A percentile compares a stretch with the other conserved stretches of the same genome.
phyloP scores from a whole-genome alignment of 2,888 invertebrate species.

The Lasioglossum lativentre region DNA sequence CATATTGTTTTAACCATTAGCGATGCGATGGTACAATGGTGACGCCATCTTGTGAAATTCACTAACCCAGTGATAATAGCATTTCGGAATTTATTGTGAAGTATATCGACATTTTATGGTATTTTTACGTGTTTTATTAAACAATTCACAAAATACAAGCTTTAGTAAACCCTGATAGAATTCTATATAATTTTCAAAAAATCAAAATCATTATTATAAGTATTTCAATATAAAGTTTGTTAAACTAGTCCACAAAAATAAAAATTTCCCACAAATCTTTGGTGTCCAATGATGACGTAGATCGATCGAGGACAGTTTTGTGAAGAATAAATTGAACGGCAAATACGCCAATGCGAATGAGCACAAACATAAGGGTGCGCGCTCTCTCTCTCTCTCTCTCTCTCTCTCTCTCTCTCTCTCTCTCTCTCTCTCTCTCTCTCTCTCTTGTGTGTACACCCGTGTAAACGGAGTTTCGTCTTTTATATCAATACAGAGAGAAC shows the following conservation, averaged over 20 bases:
- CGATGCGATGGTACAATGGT: background rate
- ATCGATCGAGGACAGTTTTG: background rate
- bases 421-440: constrained; percentile 1
- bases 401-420: constrained; percentile 43
- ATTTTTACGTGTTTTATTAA: no score
- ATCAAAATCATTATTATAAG: background rate
- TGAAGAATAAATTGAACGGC: background rate
- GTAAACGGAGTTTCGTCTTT: constrained; percentile 52
- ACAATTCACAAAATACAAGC: no score
- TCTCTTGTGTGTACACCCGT: constrained; percentile 39
- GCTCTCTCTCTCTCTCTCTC: constrained; percentile 36
- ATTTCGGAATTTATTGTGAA: no score
- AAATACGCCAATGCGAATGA: constrained; percentile 60
- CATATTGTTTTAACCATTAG: background rate
- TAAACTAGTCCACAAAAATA: background rate
- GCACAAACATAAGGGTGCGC: constrained; percentile 47
- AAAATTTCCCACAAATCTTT: background rate
- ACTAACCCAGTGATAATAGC: background rate
- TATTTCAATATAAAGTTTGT: background rate
- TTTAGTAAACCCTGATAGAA: background rate
- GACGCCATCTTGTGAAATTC: background rate
- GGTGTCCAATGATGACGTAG: background rate
- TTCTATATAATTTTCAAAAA: background rate
- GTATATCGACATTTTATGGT: no score
- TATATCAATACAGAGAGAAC: constrained; percentile 57